A percentile compares a stretch with the other conserved stretches of the same genome.
Conservation (phyloP, 2,797 vertebrate genomes). For the Thaleichthys pacificus region DNA sequence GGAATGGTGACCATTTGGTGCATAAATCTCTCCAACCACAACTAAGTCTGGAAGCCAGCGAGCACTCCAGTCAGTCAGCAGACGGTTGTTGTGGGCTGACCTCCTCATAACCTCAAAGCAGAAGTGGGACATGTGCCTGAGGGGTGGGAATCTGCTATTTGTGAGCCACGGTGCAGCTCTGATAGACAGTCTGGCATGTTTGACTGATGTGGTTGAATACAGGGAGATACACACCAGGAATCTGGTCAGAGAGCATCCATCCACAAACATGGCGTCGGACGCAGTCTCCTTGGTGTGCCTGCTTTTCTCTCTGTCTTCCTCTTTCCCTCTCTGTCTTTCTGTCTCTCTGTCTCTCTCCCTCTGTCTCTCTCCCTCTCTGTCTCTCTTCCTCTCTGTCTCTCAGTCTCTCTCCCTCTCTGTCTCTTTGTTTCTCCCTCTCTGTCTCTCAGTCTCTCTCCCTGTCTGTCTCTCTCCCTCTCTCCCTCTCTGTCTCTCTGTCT, state of each 20-base stretch:
- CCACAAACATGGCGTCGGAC: neutral
- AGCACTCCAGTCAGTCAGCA: neutral
- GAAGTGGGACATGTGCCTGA: slow-evolving; percentile 64
- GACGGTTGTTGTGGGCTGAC: slow-evolving; percentile 61
- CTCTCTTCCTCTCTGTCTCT: too few relatives aligned
- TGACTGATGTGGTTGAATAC: slow-evolving; percentile 45
- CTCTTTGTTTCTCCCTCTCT: too few relatives aligned
- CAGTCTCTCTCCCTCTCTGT: too few relatives aligned
- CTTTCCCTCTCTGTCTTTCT: too few relatives aligned
- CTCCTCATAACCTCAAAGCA: slow-evolving; percentile 67
- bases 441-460: neutral
- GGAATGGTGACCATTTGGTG: slow-evolving; percentile 4
- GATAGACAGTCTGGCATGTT: slow-evolving; percentile 57
- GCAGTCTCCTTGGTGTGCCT: neutral
- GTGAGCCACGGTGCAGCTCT: slow-evolving; percentile 42
- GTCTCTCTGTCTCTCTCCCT: too few relatives aligned
- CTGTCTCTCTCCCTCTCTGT: too few relatives aligned
- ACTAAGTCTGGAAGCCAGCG: neutral
- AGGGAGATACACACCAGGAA: neutral
- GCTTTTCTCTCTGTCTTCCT: neutral
- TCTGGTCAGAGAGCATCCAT: neutral
- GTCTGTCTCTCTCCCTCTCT: neutral
- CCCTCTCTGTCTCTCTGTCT: too few relatives aligned
- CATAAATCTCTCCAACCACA: neutral
- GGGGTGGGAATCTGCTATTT: slow-evolving; percentile 61